Evolutionary conservation across 2,797 vertebrate genomes (phyloP), one percentile per base, ranked within the genome.

Genomic region (Falco rusticolus): DNA sequence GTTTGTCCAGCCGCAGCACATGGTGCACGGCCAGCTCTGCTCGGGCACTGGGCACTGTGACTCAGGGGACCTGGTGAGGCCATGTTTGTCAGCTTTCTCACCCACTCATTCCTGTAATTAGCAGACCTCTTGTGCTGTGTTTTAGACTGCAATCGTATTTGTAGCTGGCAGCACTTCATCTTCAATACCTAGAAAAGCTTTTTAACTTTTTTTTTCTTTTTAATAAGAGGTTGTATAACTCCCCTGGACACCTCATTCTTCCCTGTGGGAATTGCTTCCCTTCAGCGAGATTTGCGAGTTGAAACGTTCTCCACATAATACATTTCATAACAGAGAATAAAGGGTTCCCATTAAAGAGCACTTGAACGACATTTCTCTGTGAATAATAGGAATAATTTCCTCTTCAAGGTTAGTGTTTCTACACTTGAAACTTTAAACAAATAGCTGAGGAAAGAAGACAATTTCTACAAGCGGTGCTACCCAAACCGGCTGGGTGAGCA

Each of bases 301-400:
- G 79, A 95, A 84, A 59, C 24, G 2, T 85, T 95, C 77, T 91
- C 84, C 65, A 33, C 93, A 47, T 90, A 93, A 94, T 86, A 85
- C 47, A 75, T 94, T 96, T 81, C 48, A 57, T 31, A 31, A 65
- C 7, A 72, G 41, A 92, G 47, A 95, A 94, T 48, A 91, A 85
- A 80, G 7, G 8, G 13, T 69, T 96, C 82, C 84, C 64, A 69
- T 94, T 81, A 84, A 97, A 95, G 21, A 87, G 17, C 39, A 63
- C 89, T 94, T 83, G 64, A 95, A 85, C 5, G 6, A 9, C 25
- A 57, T 72, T 84, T 84, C 47, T 96, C 61, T 86, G 37, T n/a
- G 91, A 90, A 91, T 84, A 78, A 82, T 75, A 79, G 80, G 84
- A 94, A 91, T 57, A 43, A 77, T 74, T 94, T 89, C 31, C 39